Conservation (phyloP, 1,140 invertebrate genomes). For the Tetragonula clypearis region DNA sequence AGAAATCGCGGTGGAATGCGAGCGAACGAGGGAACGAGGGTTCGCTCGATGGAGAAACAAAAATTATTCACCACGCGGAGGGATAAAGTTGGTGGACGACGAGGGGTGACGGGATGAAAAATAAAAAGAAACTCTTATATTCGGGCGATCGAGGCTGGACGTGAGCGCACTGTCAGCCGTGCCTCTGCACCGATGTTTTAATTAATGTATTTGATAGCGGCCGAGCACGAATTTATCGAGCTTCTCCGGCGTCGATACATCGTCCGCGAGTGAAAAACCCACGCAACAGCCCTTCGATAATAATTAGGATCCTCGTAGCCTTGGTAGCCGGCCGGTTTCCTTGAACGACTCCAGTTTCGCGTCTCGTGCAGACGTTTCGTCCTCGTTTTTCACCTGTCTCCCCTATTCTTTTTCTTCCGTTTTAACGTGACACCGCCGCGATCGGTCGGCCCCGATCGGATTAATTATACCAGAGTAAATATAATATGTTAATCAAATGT, state of each 20-base stretch:
- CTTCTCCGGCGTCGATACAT: constrained; percentile 48
- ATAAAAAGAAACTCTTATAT: constrained; percentile 47
- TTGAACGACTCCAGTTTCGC: not conserved
- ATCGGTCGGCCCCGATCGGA: not conserved
- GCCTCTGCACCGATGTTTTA: constrained; percentile 70
- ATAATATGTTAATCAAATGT: constrained; percentile 59
- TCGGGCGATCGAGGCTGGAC: constrained; percentile 65
- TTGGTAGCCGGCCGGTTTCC: constrained; percentile 28
- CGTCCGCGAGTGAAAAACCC: constrained; percentile 15
- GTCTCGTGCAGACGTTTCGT: not conserved
- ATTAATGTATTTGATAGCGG: constrained; percentile 74
- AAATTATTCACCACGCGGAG: not conserved
- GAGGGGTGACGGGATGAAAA: constrained; percentile 13
- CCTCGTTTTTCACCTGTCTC: not conserved
- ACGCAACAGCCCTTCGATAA: constrained; percentile 54
- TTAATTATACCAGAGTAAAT: constrained; percentile 58
- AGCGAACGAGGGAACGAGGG: constrained; percentile 1
- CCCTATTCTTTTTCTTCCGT: not conserved
- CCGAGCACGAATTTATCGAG: constrained; percentile 45
- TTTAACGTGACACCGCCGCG: not conserved
- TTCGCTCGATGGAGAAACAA: not conserved
- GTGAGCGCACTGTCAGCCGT: constrained; percentile 70
- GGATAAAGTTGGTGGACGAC: not conserved
- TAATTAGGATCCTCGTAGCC: constrained; percentile 59
- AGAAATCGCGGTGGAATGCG: constrained; percentile 23